These are phyloP conservation scores for Alouatta palliata DNA, from an alignment of 2,113 vertebrate genomes.

Conservation along the genomic window DNA sequence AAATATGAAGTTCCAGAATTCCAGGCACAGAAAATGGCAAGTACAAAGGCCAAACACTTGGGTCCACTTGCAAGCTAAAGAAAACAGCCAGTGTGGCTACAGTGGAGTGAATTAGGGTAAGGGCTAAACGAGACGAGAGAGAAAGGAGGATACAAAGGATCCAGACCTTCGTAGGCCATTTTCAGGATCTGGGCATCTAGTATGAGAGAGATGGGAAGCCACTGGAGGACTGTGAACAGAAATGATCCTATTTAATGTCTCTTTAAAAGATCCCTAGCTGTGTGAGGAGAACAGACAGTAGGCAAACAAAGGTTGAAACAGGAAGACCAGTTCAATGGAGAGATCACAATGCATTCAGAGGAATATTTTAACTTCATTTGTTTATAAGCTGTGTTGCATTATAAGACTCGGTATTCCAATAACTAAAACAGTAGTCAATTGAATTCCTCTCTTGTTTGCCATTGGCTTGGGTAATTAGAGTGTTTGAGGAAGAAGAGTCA, in stretches of 20 bases:
- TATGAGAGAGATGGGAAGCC: not conserved
- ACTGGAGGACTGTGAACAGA: not conserved
- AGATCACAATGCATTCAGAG: not conserved
- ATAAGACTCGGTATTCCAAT: not conserved
- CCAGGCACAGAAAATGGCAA: not conserved
- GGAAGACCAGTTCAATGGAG: not conserved
- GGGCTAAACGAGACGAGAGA: fast-evolving
- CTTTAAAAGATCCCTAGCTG: not conserved
- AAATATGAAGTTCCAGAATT: not conserved
- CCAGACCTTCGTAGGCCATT: not conserved
- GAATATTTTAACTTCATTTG: not conserved
- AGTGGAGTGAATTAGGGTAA: not conserved
- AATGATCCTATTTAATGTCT: not conserved
- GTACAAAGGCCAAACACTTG: not conserved
- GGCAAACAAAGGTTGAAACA: not conserved
- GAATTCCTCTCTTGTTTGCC: not conserved
- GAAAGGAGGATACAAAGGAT: not conserved
- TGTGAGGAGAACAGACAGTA: not conserved
- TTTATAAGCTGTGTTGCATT: not conserved
- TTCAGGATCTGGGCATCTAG: not conserved
- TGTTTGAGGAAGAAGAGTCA: conserved; percentile 2
- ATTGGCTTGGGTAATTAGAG: not conserved
- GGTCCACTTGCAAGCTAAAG: not conserved
- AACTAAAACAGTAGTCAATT: not conserved
- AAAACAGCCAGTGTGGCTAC: not conserved